phyloP scores from a whole-genome alignment of 2,888 invertebrate species.

The Amphipoea oculea region DNA sequence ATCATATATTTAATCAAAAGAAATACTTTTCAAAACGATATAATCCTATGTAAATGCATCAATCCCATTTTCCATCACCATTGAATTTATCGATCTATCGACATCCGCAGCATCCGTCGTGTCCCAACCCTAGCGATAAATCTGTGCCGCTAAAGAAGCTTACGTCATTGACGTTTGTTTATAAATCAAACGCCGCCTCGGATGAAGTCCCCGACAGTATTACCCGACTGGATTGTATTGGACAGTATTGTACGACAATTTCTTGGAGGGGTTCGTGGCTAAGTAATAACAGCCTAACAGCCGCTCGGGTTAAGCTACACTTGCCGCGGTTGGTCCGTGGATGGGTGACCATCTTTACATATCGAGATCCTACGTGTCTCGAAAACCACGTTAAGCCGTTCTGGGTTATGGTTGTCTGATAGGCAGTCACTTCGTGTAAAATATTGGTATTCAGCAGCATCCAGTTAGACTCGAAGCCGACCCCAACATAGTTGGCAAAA shows the following conservation, averaged over 20 bases:
- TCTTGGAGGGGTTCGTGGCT: background rate
- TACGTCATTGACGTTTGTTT: constrained; percentile 90
- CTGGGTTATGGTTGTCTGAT: too few relatives aligned
- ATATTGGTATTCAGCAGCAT: too few relatives aligned
- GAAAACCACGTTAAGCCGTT: too few relatives aligned
- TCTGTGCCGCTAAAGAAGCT: constrained; percentile 90
- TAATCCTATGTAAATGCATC: background rate
- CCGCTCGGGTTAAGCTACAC: too few relatives aligned
- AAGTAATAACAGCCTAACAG: too few relatives aligned
- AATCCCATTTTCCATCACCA: background rate
- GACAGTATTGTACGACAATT: constrained; percentile 35
- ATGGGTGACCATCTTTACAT: too few relatives aligned
- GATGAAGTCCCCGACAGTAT: constrained; percentile 68
- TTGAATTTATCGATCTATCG: constrained; percentile 27
- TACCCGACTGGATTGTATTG: constrained; percentile 58
- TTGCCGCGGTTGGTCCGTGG: too few relatives aligned
- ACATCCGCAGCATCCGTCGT: constrained; percentile 66
- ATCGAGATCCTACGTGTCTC: too few relatives aligned
- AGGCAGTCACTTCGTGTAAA: too few relatives aligned
- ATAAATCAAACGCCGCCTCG: constrained; percentile 86
- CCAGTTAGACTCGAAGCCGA: too few relatives aligned
- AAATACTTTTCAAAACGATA: background rate
- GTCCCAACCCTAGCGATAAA: constrained; percentile 86
- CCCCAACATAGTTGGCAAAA: too few relatives aligned
- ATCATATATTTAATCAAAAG: background rate